Conservation (phyloP, 2,113 vertebrate genomes). For the Pelusios castaneus region DNA sequence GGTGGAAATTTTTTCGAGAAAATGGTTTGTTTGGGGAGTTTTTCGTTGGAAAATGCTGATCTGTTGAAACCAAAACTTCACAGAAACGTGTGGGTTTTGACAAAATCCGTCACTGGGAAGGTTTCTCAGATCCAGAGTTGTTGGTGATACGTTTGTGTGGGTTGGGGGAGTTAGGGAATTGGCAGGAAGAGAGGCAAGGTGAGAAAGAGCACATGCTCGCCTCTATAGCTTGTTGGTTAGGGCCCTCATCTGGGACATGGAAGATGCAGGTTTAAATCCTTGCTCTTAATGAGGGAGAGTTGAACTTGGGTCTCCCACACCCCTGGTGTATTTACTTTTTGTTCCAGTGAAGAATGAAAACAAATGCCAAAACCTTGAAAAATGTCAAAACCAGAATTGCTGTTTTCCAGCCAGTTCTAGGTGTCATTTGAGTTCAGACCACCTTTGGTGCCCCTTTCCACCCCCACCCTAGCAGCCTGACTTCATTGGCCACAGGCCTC, state of each 20-base stretch:
- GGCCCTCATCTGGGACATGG: not conserved
- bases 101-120: not conserved
- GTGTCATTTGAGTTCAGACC: accelerated
- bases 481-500: not conserved
- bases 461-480: not conserved
- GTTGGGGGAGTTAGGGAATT: not conserved
- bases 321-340: not conserved
- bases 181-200: not conserved
- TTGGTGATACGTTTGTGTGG: not conserved
- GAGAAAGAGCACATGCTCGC: too few relatives aligned
- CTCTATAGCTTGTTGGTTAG: not conserved
- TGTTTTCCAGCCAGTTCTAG: not conserved
- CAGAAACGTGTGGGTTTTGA: not conserved
- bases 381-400: not conserved
- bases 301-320: not conserved
- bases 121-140: not conserved
- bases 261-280: not conserved
- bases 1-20: not conserved
- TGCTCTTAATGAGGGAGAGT: not conserved
- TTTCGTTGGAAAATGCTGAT: not conserved
- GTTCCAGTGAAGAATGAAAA: not conserved
- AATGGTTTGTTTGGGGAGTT: too few relatives aligned
- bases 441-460: not conserved
- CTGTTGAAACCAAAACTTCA: not conserved
- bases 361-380: not conserved